Base-by-base conservation (phyloP, 2,113 vertebrate species). In the Neoarius graeffei region DNA sequence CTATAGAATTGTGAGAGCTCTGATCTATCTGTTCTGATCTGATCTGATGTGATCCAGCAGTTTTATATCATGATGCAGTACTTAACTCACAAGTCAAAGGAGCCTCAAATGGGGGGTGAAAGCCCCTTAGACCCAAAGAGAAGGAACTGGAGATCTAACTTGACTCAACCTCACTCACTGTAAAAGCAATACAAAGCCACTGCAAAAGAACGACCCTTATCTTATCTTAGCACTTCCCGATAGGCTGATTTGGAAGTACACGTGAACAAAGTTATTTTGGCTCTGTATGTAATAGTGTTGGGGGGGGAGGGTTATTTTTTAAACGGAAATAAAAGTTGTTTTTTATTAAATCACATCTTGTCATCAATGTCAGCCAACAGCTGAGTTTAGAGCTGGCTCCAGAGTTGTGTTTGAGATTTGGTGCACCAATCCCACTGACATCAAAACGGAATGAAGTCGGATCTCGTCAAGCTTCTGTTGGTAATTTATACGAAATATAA, bases 101-200 rank as follows among this genome's bases (percentile, higher is more conserved):
- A 94, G 94, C 94, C 93, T 94, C 56, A 35, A 20, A 3, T 92
- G 85, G 85, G 88, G 89, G 85, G 89, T 88, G 83, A 88, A 59
- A 10, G 5, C 57, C 80, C 80, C 56, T 81, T 42, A 60, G 91
- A 81, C 79, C 84, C n/a, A 23, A 25, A 50, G 56, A 23, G 14
- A n/a, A 71, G 74, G 57, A 84, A 89, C 67, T 67, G 80, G 67
- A 89, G 77, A 90, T 84, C 10, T 74, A 91, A 89, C 92, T 93
- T 92, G 93, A 91, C 90, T 90, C 92, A 92, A 92, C 94, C 94
- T 93, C 94, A 94, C 94, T 93, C 94, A 94, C 92, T 92, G 90
- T 94, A 90, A 84, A 95, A 96, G 95, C 95, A 96, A 96, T 96
- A 96, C 92, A 85, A 94, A 93, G 93, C 94, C 94, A 95, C 94